Percentiles rank a stretch among this genome's conserved stretches.
phyloP scores from a whole-genome alignment of 2,113 vertebrate species.

The Asarcornis scutulata region DNA sequence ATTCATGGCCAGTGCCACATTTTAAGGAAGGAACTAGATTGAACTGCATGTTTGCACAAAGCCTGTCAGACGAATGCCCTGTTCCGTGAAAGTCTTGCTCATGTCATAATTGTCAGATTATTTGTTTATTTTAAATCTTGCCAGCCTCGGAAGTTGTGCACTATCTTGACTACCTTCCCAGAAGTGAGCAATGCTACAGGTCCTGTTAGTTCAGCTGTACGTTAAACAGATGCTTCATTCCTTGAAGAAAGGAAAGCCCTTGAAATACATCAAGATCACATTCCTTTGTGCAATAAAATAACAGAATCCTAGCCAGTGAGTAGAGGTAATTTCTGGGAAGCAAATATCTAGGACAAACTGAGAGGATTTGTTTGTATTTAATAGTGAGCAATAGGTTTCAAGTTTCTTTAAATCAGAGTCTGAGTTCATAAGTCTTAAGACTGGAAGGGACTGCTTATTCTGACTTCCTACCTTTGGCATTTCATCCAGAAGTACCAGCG shows the following conservation, averaged over 20 bases:
- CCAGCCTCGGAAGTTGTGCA: neutral
- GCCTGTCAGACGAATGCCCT: neutral
- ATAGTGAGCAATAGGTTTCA: neutral
- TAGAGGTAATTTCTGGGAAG: neutral
- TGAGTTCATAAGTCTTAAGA: neutral
- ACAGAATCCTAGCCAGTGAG: neutral
- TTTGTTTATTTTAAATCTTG: neutral
- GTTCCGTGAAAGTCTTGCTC: neutral
- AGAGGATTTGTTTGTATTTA: neutral
- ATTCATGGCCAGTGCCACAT: accelerated
- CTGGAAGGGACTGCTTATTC: neutral
- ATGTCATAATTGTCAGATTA: neutral
- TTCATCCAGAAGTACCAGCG: neutral
- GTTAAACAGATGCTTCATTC: neutral
- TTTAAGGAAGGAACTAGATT: neutral
- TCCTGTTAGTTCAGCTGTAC: neutral
- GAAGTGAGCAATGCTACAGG: neutral
- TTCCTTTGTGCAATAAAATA: neutral
- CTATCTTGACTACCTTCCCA: neutral
- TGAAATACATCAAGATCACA: neutral
- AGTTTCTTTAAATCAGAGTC: neutral
- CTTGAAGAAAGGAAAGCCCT: neutral
- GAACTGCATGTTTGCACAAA: neutral
- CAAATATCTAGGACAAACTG: neutral
- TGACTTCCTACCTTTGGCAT: neutral